These are phyloP conservation scores for Stomatorhinus ivindoensis DNA, from an alignment of 2,113 vertebrate species.

Conservation along the genomic window DNA sequence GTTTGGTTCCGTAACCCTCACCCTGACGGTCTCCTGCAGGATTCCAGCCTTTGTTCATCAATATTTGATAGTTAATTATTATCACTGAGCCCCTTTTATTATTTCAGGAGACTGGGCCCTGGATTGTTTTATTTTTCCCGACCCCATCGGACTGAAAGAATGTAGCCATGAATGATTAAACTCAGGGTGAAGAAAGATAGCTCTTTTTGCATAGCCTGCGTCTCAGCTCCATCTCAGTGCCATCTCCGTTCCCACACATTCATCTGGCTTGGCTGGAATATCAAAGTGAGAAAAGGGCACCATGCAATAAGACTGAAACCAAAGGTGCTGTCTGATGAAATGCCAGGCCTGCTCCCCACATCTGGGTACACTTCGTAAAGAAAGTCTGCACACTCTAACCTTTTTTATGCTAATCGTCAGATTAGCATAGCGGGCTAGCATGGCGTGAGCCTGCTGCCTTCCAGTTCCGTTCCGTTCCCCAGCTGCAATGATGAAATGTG, in stretches of 20 bases:
- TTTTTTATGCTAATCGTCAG: not conserved
- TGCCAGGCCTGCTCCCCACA: not conserved
- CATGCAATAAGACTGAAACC: not conserved
- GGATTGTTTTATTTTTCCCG: conserved; percentile 33
- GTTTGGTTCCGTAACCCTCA: conserved; percentile 31
- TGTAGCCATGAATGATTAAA: conserved; percentile 44
- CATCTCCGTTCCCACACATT: conserved; percentile 2
- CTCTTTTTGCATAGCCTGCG: conserved; percentile 13
- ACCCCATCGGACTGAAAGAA: conserved; percentile 36
- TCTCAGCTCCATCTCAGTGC: not conserved
- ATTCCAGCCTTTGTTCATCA: conserved; percentile 50
- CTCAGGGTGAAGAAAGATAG: conserved; percentile 26
- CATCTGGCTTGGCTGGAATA: not conserved
- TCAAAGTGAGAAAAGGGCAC: not conserved
- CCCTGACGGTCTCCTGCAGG: conserved; percentile 31
- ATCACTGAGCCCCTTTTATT: conserved; percentile 52
- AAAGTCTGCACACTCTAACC: not conserved
- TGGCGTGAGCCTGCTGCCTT: not conserved
- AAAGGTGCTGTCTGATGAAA: not conserved
- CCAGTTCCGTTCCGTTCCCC: not conserved
- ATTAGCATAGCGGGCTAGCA: not conserved
- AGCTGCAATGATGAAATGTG: not conserved
- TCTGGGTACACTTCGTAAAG: not conserved
- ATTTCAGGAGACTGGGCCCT: conserved; percentile 36
- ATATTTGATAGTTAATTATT: conserved; percentile 66